phyloP scores from a whole-genome alignment of 2,113 vertebrate genomes.

The Melospiza melodia region DNA sequence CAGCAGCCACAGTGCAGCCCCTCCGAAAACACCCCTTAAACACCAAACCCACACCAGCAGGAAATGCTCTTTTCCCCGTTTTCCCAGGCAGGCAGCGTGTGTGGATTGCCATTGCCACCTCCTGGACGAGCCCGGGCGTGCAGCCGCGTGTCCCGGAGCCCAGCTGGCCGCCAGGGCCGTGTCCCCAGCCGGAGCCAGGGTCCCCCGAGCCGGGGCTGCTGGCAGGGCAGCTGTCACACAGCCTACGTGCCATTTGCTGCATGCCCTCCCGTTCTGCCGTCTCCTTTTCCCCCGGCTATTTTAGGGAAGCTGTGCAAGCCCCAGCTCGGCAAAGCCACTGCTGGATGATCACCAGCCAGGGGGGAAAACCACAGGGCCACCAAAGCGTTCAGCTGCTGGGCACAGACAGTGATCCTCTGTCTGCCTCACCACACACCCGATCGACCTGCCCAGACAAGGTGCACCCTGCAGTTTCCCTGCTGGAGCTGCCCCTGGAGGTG shows the following conservation, averaged over 20 bases:
- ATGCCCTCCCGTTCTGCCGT: fast-evolving
- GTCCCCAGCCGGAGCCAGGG: not conserved
- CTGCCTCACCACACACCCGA: not conserved
- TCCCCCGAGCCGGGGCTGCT: not conserved
- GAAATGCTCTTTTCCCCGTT: not conserved
- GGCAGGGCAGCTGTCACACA: not conserved
- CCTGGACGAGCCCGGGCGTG: not conserved
- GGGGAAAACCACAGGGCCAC: not conserved
- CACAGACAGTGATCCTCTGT: not conserved
- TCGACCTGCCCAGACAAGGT: not conserved
- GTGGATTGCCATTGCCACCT: slow-evolving; percentile 58
- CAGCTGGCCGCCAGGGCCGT: not conserved
- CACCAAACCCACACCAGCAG: fast-evolving
- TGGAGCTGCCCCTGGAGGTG: not conserved
- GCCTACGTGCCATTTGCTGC: not conserved
- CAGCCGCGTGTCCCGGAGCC: not conserved
- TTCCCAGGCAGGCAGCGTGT: not conserved
- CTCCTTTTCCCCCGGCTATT: not conserved
- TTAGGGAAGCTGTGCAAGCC: not conserved
- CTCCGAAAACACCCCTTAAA: not conserved
- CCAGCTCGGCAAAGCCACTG: fast-evolving
- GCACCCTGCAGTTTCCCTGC: not conserved
- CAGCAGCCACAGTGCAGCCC: not conserved
- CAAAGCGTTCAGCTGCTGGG: not conserved
- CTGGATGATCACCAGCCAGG: fast-evolving